phyloP scores from a whole-genome alignment of 2,113 vertebrate genomes.

The Nesospiza acunhae region DNA sequence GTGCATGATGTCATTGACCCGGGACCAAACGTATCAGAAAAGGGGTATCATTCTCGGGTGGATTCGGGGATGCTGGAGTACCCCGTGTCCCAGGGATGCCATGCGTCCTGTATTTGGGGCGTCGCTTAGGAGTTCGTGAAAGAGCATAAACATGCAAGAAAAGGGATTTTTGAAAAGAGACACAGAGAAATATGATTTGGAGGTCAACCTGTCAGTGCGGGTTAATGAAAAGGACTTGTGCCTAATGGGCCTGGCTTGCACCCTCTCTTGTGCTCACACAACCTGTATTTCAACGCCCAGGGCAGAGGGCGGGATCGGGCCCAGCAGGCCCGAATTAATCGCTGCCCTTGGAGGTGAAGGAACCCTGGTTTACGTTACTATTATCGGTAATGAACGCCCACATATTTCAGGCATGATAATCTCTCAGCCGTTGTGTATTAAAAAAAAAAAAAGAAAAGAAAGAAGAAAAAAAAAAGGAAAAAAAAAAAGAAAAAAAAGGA shows the following conservation, averaged over 20 bases:
- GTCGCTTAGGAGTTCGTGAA: rapidly evolving
- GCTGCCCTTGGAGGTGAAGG: neutral
- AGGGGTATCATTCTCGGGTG: neutral
- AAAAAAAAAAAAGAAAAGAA: too few species aligned
- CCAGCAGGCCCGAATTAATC: constrained; percentile 18
- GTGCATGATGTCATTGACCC: constrained; percentile 5
- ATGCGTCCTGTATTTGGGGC: rapidly evolving
- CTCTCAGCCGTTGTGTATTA: neutral
- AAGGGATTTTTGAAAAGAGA: neutral
- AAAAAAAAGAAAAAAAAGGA: too few species aligned
- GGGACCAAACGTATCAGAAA: neutral
- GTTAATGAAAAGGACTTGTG: constrained; percentile 55
- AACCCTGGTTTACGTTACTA: constrained; percentile 21
- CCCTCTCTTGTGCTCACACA: neutral
- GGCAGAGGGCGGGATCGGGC: constrained; percentile 29
- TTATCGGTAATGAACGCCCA: neutral
- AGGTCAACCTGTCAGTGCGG: constrained; percentile 39
- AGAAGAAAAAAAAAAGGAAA: too few species aligned
- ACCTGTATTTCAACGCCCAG: neutral
- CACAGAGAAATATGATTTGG: constrained; percentile 43
- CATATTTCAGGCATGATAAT: constrained; percentile 10
- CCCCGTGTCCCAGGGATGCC: neutral
- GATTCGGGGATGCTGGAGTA: neutral
- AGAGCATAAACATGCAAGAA: neutral
- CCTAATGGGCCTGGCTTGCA: neutral